These are phyloP conservation scores for Monoplex corrugatus DNA, from an alignment of 2,888 invertebrate genomes.

Conservation along the genomic window DNA sequence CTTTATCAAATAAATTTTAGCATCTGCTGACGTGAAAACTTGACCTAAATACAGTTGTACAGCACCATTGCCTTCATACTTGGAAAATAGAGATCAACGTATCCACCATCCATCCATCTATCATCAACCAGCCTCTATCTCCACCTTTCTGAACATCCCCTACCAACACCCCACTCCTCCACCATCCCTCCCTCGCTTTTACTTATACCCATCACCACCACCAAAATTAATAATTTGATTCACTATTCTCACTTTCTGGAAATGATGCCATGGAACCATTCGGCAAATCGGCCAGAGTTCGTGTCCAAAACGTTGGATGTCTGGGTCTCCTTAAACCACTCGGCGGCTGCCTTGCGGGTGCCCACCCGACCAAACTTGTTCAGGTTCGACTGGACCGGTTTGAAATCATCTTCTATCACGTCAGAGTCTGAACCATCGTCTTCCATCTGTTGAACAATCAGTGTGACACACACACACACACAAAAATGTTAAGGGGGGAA, in stretches of 20 bases:
- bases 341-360: constrained; percentile 69
- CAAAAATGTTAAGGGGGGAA: too few species aligned
- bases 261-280: constrained; percentile 81
- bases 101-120: too few species aligned
- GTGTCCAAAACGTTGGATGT: constrained; percentile 68
- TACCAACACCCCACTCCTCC: neutral
- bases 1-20: too few species aligned
- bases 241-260: constrained; percentile 78
- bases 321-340: constrained; percentile 80
- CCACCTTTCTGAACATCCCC: neutral
- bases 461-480: too few species aligned
- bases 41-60: too few species aligned
- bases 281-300: constrained; percentile 68
- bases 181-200: neutral
- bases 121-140: neutral
- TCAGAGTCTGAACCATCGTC: constrained; percentile 66
- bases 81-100: too few species aligned
- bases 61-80: too few species aligned
- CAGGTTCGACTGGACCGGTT: constrained; percentile 61
- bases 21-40: too few species aligned
- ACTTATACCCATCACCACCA: neutral
- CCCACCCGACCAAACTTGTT: constrained; percentile 69
- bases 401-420: constrained; percentile 74
- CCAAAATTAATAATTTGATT: neutral
- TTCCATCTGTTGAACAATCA: constrained; percentile 60